Percentiles rank a stretch among this genome's conserved stretches.
phyloP scores from a whole-genome alignment of 1,140 invertebrate species.

The Heliothis virescens region DNA sequence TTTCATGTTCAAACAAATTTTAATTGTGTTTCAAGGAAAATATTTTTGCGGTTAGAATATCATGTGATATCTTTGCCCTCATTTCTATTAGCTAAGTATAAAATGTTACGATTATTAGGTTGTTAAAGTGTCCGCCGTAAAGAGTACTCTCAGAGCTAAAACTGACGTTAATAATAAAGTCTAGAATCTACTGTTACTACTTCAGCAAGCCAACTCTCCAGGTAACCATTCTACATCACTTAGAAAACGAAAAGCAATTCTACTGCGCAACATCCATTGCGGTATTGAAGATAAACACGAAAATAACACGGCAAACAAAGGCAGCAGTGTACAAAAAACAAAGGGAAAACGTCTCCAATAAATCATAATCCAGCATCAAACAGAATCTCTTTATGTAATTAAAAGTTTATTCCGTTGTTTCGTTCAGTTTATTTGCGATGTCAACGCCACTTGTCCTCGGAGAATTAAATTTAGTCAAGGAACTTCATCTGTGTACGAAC shows the following conservation, averaged over 20 bases:
- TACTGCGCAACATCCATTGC: neutral
- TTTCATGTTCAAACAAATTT: neutral
- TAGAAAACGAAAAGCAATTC: neutral
- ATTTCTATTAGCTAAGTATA: neutral
- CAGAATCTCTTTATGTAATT: conserved; percentile 33
- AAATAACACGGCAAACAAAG: conserved; percentile 4
- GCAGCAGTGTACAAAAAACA: conserved; percentile 8
- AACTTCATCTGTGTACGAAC: conserved; percentile 43
- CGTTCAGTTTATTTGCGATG: conserved; percentile 44
- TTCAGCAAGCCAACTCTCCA: neutral
- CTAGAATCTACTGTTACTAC: neutral
- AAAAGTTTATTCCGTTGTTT: conserved; percentile 41
- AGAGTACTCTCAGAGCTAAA: conserved; percentile 1
- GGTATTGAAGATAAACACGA: neutral
- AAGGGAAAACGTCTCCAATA: conserved; percentile 12
- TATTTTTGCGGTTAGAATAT: neutral
- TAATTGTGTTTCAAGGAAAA: too few species aligned
- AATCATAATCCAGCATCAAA: conserved; percentile 36
- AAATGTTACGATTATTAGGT: conserved; percentile 20
- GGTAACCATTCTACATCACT: neutral
- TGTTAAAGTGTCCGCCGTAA: neutral
- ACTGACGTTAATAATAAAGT: conserved; percentile 20
- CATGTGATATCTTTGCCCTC: neutral
- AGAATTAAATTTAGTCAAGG: conserved; percentile 48
- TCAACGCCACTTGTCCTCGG: conserved; percentile 43